phyloP scores from a whole-genome alignment of 1,140 invertebrate species.

The Danaus melanippus region DNA sequence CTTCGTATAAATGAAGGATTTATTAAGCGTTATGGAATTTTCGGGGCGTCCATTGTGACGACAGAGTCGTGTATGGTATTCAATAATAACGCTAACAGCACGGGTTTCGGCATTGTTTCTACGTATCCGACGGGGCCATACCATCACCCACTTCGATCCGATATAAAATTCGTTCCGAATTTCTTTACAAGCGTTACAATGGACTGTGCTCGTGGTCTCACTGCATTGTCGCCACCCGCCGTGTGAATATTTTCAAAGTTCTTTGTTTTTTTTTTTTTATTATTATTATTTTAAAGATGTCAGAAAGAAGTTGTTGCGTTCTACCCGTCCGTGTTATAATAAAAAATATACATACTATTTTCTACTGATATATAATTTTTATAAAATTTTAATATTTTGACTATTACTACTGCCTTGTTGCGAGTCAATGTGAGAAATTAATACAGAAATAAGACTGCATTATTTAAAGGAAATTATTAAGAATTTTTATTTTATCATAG shows the following conservation, averaged over 20 bases:
- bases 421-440: too few relatives aligned
- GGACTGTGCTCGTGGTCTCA: slow-evolving; percentile 29
- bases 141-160: slow-evolving; percentile 51
- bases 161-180: slow-evolving; percentile 66
- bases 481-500: too few relatives aligned
- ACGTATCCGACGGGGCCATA: slow-evolving; percentile 39
- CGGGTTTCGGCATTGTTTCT: slow-evolving; percentile 50
- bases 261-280: slow-evolving; percentile 14
- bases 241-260: slow-evolving; percentile 27
- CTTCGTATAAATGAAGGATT: slow-evolving; percentile 39
- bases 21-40: slow-evolving; percentile 43
- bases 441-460: too few relatives aligned
- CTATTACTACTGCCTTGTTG: too few relatives aligned
- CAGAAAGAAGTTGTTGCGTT: too few relatives aligned
- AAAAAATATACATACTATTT: too few relatives aligned
- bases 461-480: too few relatives aligned
- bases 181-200: slow-evolving; percentile 54
- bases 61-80: slow-evolving; percentile 18
- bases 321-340: too few relatives aligned
- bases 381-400: too few relatives aligned
- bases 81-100: slow-evolving; percentile 19
- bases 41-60: slow-evolving; percentile 47
- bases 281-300: too few relatives aligned
- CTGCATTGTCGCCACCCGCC: slow-evolving; percentile 43
- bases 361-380: too few relatives aligned